These are phyloP conservation scores for Lagocephalus sceleratus DNA, from an alignment of 2,797 vertebrate genomes.

Conservation along the genomic window DNA sequence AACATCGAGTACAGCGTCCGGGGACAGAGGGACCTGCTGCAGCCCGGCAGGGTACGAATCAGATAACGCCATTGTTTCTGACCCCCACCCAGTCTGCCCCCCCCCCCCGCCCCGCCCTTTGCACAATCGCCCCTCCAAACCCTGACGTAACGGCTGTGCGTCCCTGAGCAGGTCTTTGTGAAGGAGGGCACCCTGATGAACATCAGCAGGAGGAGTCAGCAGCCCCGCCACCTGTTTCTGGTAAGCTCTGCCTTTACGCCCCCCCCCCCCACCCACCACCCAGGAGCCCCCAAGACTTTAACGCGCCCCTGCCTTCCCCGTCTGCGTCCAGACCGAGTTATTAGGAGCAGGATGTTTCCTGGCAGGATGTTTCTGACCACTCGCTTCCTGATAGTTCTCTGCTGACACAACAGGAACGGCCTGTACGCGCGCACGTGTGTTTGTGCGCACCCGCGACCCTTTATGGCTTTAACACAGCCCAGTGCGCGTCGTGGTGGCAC, in stretches of 20 bases:
- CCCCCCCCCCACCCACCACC: too few species aligned
- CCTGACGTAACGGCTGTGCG: constrained; percentile 15
- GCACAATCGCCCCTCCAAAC: constrained; percentile 40
- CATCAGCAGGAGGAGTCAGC: constrained; percentile 85
- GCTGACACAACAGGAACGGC: constrained; percentile 69
- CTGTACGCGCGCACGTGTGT: constrained; percentile 23
- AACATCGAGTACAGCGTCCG: constrained; percentile 91
- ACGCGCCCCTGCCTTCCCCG: constrained; percentile 26
- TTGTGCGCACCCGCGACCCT: constrained; percentile 20
- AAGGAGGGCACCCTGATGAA: constrained; percentile 85
- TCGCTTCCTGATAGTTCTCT: constrained; percentile 74
- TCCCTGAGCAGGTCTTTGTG: constrained; percentile 83
- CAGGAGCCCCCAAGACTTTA: too few species aligned
- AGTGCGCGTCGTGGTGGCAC: background rate
- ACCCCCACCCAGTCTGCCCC: constrained; percentile 49
- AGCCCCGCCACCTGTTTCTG: constrained; percentile 95
- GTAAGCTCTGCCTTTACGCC: constrained; percentile 70
- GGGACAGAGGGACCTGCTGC: constrained; percentile 85
- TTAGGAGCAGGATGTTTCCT: constrained; percentile 79
- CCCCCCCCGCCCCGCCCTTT: constrained; percentile 51
- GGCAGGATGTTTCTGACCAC: constrained; percentile 83
- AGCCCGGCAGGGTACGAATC: constrained; percentile 89
- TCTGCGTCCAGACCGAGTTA: constrained; percentile 59
- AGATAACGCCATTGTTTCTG: constrained; percentile 70
- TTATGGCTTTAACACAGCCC: constrained; percentile 2